Evolutionary conservation across 2,113 vertebrate genomes (phyloP).

Genomic region (Anguilla rostrata): DNA sequence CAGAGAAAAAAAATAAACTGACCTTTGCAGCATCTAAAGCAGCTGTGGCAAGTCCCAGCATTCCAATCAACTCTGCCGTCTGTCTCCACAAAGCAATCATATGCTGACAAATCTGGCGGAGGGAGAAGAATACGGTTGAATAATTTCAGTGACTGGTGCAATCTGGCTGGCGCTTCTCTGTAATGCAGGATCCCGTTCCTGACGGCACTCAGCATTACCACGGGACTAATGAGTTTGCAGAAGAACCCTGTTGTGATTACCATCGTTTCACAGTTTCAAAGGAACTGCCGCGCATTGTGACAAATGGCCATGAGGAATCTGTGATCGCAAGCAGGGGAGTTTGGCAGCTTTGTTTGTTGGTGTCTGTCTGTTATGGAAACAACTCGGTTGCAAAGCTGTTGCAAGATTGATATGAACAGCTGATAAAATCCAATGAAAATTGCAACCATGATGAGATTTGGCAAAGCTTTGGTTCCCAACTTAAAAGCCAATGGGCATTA

Average conservation of each 20-base stretch:
- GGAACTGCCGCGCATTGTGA: neutral
- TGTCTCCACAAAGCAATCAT: neutral
- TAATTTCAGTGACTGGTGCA: neutral
- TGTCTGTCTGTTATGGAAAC: neutral
- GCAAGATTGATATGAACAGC: neutral
- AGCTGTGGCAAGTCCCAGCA: neutral
- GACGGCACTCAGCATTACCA: neutral
- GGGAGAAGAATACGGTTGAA: neutral
- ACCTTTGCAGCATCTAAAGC: neutral
- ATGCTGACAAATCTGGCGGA: slow-evolving; percentile 1
- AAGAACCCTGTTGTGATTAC: neutral
- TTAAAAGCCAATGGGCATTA: neutral
- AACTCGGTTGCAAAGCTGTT: neutral
- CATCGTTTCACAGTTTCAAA: neutral
- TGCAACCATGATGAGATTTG: neutral
- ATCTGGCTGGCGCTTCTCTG: neutral
- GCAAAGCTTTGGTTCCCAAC: neutral
- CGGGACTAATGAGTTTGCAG: neutral
- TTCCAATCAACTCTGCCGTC: neutral
- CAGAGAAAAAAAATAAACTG: slow-evolving; percentile 3
- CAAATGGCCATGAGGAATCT: neutral
- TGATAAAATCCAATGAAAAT: neutral
- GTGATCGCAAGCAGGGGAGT: neutral
- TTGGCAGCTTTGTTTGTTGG: neutral
- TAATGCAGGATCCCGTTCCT: neutral